These are phyloP conservation scores for Solenodon paradoxus DNA, from an alignment of 2,113 vertebrate species.

Conservation along the genomic window DNA sequence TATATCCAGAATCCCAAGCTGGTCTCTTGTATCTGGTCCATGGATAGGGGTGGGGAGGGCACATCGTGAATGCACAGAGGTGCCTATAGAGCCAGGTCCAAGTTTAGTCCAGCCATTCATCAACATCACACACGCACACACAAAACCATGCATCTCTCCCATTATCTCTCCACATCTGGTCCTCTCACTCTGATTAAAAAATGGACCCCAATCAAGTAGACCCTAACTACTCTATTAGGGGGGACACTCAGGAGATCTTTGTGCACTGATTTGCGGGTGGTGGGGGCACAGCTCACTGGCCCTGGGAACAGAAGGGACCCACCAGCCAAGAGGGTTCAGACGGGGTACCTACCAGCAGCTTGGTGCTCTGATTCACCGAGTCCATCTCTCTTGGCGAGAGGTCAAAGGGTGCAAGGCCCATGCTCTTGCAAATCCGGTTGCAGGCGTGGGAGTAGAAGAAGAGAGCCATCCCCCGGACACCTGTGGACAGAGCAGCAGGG, in stretches of 20 bases:
- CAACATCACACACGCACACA: not conserved
- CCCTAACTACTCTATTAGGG: not conserved
- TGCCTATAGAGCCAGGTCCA: not conserved
- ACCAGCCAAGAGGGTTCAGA: fast-evolving
- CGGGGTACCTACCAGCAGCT: constrained; percentile 89
- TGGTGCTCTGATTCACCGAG: constrained; percentile 90
- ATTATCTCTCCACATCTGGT: not conserved
- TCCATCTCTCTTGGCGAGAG: constrained; percentile 87
- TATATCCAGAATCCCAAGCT: not conserved
- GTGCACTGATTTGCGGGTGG: not conserved
- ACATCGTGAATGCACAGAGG: not conserved
- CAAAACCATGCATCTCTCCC: not conserved
- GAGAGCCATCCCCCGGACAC: constrained; percentile 97
- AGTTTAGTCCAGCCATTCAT: not conserved
- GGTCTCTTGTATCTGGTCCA: not conserved
- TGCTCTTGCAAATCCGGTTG: constrained; percentile 96
- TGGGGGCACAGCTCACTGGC: not conserved
- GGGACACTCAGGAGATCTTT: not conserved
- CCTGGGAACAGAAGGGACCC: not conserved
- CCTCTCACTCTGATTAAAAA: not conserved
- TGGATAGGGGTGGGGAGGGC: fast-evolving
- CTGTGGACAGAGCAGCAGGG: constrained; percentile 71
- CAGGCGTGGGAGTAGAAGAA: constrained; percentile 98
- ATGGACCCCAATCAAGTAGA: not conserved
- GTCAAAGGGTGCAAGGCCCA: constrained; percentile 94